Conservation (phyloP, 2,113 vertebrate genomes). For the Carlito syrichta region DNA sequence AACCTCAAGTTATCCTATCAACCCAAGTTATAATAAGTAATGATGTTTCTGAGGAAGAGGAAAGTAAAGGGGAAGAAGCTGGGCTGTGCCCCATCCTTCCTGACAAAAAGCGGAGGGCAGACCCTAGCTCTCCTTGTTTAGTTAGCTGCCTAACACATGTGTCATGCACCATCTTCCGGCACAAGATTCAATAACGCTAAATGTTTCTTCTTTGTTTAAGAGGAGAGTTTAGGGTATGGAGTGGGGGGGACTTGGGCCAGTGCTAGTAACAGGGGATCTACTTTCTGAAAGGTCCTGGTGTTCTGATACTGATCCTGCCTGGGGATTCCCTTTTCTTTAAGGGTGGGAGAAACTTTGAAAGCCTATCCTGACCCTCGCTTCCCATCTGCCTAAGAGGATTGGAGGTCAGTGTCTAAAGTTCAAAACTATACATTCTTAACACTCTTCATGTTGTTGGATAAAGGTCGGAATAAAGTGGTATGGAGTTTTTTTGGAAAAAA, state of each 20-base stretch:
- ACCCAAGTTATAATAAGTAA: slow-evolving; percentile 80
- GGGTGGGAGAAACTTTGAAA: neutral
- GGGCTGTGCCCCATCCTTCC: slow-evolving; percentile 88
- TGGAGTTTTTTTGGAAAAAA: neutral
- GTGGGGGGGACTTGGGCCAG: neutral
- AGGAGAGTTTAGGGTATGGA: neutral
- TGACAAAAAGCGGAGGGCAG: slow-evolving; percentile 88
- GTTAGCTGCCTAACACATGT: neutral
- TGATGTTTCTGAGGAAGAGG: slow-evolving; percentile 73
- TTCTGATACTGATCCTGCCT: neutral
- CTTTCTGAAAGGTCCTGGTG: neutral
- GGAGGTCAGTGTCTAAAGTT: neutral
- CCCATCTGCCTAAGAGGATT: neutral
- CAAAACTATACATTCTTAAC: slow-evolving; percentile 9
- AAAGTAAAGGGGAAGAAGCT: slow-evolving; percentile 83
- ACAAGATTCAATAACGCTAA: slow-evolving; percentile 34
- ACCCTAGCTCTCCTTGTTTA: slow-evolving; percentile 64
- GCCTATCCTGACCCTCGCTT: neutral
- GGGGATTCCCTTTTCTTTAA: neutral
- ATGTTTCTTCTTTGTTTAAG: slow-evolving; percentile 7
- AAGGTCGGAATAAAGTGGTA: slow-evolving; percentile 50
- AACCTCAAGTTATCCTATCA: slow-evolving; percentile 91
- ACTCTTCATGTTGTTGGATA: slow-evolving; percentile 60
- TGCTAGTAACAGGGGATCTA: neutral
- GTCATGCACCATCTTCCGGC: neutral